A percentile compares a stretch with the other conserved stretches of the same genome.
These are phyloP conservation scores for Thymelicus acteon DNA, from an alignment of 2,888 invertebrate genomes.

Conservation along the genomic window DNA sequence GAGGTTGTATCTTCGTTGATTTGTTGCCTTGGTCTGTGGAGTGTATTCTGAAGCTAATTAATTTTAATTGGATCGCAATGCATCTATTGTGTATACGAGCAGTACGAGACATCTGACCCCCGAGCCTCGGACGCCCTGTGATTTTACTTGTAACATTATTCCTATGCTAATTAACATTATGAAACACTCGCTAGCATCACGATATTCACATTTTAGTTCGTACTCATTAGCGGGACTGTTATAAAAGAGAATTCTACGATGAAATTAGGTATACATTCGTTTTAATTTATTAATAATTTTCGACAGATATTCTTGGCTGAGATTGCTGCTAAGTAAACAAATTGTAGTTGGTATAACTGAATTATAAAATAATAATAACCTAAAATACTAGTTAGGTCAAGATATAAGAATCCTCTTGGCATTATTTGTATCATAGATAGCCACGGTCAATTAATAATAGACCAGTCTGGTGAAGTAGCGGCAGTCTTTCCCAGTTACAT, in stretches of 20 bases:
- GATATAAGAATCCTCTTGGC: too few species aligned
- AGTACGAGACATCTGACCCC: slow-evolving; percentile 63
- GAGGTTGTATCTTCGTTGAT: slow-evolving; percentile 75
- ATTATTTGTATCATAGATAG: too few species aligned
- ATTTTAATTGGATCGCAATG: slow-evolving; percentile 77
- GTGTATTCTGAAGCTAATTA: slow-evolving; percentile 80
- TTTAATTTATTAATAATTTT: not conserved
- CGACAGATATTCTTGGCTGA: not conserved
- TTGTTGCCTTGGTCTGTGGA: slow-evolving; percentile 74
- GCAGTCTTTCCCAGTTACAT: too few species aligned
- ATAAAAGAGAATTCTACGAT: slow-evolving; percentile 15
- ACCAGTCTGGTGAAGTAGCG: too few species aligned
- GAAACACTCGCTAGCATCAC: slow-evolving; percentile 16
- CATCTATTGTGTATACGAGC: slow-evolving; percentile 56
- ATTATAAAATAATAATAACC: too few species aligned
- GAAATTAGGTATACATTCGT: not conserved
- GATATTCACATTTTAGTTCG: slow-evolving; percentile 21
- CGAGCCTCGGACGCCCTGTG: slow-evolving; percentile 55
- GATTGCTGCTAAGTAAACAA: too few species aligned
- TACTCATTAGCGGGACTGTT: slow-evolving; percentile 18
- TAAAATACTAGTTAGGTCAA: too few species aligned
- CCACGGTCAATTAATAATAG: too few species aligned
- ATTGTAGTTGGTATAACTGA: too few species aligned
- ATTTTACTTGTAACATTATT: slow-evolving; percentile 44
- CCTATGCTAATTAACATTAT: slow-evolving; percentile 37